Conservation (phyloP, 2,888 invertebrate genomes). For the Esperia sulphurella region DNA sequence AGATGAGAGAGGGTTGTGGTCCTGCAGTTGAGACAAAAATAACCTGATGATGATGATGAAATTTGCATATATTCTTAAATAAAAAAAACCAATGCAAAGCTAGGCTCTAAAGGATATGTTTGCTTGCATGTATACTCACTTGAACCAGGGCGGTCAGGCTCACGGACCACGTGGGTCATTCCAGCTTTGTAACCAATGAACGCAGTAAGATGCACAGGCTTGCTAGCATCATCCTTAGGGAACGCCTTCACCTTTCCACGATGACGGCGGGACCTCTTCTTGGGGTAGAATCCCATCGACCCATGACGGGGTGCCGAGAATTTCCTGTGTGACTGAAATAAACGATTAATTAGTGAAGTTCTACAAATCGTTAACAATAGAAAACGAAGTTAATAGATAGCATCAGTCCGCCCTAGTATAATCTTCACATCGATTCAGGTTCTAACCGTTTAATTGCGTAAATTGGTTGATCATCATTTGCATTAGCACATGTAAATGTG, state of each 20-base stretch:
- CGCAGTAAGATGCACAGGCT: conserved; percentile 98
- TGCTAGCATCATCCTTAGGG: conserved; percentile 97
- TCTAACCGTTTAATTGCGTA: conserved; percentile 82
- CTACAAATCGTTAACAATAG: background rate
- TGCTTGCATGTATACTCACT: conserved; percentile 83
- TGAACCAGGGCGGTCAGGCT: conserved; percentile 98
- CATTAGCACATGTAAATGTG: conserved; percentile 8
- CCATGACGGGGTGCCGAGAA: conserved; percentile 99
- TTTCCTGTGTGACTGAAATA: conserved; percentile 97
- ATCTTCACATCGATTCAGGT: conserved; percentile 85
- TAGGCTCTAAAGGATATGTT: background rate
- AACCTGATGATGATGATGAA: no score
- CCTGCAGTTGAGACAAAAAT: no score
- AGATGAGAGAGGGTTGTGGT: no score
- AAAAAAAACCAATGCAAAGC: no score
- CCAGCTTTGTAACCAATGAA: conserved; percentile 99
- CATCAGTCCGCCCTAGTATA: conserved; percentile 88
- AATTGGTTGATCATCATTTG: conserved; percentile 82
- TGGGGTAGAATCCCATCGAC: conserved; percentile 99
- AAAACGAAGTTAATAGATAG: background rate
- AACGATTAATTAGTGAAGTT: background rate
- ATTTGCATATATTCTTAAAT: no score
- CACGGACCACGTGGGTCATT: conserved; percentile 99
- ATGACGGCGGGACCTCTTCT: conserved; percentile 97
- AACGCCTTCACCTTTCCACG: conserved; percentile 99